Evolutionary conservation across 2,888 invertebrate genomes (phyloP), one percentile per base, ranked within the genome.

Genomic region (Drosophila phalerata): DNA sequence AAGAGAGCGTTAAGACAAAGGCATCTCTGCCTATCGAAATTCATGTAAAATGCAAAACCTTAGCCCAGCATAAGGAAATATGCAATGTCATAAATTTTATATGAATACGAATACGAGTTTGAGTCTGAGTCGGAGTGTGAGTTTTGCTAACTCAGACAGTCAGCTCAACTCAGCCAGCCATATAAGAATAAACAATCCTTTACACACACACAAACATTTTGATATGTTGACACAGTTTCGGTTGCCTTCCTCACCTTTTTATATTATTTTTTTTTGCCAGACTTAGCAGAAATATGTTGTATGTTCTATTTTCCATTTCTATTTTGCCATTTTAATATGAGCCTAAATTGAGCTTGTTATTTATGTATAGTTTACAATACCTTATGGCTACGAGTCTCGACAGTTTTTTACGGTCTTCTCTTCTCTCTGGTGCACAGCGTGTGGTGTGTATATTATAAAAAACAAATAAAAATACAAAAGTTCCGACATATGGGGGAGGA

Each of bases 331-430:
- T 85, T 86, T 84, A 86, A 85, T 85, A 85, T 86, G 85, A 81
- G 84, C 86, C 82, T 81, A 85, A 85, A 85, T 85, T 86, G 84
- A 84, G 84, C 81, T 81, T 79, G 81, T 84, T 84, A 86, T 84
- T 84, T 84, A 84, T 86, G 86, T 81, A 85, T 73, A 84, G 85
- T 86, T 77, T 75, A 77, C 84, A 79, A 84, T 86, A 81, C 86
- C 86, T 84, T 81, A 79, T 79, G 78, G 57, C 69, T 67, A 55
- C 8, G n/a, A 62, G 64, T 58, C 75, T 67, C 55, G 58, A 71
- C 77, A 30, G 61, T 64, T 69, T 68, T 48, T 52, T 37, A 63
- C 32, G 57, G 38, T 22, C 42, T 15, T 62, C 42, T 15, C 60
- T 67, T 37, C 45, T 62, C 45, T 62, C 78, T 64, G 65, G 65